Percentiles rank a stretch among this genome's conserved stretches.
These are phyloP conservation scores for Abscondita cerata DNA, from an alignment of 2,888 invertebrate genomes.

Conservation along the genomic window DNA sequence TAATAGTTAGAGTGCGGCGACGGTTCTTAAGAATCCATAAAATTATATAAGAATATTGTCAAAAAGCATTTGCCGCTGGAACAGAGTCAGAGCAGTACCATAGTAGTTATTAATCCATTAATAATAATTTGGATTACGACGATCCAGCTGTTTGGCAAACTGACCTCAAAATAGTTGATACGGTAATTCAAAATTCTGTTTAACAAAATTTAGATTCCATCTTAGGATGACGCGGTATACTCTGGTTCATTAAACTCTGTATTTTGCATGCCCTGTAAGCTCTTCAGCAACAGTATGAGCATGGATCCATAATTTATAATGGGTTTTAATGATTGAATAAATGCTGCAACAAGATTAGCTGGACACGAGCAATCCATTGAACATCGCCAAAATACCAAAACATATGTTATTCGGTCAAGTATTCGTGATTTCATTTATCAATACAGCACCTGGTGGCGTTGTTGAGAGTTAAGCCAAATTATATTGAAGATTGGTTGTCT, in stretches of 20 bases:
- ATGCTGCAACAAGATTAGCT: neutral
- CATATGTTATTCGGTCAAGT: neutral
- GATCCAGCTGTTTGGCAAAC: neutral
- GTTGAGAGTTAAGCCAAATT: too few species aligned
- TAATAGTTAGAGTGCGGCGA: too few species aligned
- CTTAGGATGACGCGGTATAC: neutral
- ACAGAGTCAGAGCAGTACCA: too few species aligned
- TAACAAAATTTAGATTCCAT: conserved; percentile 2
- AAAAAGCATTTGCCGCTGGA: too few species aligned
- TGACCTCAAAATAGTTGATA: neutral
- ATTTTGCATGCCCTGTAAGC: neutral
- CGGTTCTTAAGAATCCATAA: neutral
- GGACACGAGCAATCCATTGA: conserved; percentile 1
- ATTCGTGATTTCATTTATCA: too few species aligned
- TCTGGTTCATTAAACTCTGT: neutral
- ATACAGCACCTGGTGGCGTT: too few species aligned
- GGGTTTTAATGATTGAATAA: conserved; percentile 4
- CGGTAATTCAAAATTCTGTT: neutral
- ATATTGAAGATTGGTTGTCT: neutral
- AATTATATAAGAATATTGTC: too few species aligned
- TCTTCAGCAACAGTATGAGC: neutral
- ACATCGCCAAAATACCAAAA: conserved; percentile 1
- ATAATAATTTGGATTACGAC: neutral
- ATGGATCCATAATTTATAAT: neutral
- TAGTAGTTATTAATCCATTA: neutral